These are phyloP conservation scores for Gasterosteus aculeatus DNA, from an alignment of 2,113 vertebrate genomes.

Conservation along the genomic window DNA sequence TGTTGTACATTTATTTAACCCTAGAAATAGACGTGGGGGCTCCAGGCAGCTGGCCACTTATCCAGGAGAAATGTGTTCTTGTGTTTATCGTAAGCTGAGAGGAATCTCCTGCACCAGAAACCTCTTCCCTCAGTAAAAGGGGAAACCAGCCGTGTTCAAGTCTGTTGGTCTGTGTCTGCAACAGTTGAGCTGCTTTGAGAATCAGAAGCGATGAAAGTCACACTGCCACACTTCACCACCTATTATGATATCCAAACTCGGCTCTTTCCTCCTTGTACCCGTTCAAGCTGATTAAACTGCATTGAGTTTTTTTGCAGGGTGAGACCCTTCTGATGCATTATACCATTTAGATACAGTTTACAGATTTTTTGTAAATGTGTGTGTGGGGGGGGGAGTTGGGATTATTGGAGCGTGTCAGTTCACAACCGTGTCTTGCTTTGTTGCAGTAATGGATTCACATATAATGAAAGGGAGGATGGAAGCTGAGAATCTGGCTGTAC, in stretches of 20 bases:
- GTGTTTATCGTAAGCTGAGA: conserved; percentile 36
- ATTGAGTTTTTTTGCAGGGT: conserved; percentile 43
- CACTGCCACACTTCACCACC: conserved; percentile 42
- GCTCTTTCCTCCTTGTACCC: not conserved
- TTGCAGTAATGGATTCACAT: conserved; percentile 70
- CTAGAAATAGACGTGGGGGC: conserved; percentile 23
- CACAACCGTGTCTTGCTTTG: conserved; percentile 71
- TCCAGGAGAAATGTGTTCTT: conserved; percentile 15
- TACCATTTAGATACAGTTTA: not conserved
- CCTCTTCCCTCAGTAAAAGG: conserved; percentile 26
- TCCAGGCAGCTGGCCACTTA: conserved; percentile 23
- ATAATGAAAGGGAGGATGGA: conserved; percentile 68
- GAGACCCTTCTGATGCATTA: conserved; percentile 15
- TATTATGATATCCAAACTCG: conserved; percentile 51
- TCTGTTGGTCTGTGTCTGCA: conserved; percentile 38
- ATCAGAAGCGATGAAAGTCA: conserved; percentile 43
- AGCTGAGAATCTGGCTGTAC: conserved; percentile 62
- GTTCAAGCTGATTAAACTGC: conserved; percentile 38
- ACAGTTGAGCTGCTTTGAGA: conserved; percentile 43
- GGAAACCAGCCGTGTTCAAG: conserved; percentile 31
- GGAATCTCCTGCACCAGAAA: conserved; percentile 41
- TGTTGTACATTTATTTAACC: conserved; percentile 24
- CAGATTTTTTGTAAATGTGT: not conserved
- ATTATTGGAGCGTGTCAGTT: conserved; percentile 61
- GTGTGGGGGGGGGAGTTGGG: conserved; percentile 37